Conservation (phyloP, 2,888 invertebrate genomes). For the Polietes domitor region DNA sequence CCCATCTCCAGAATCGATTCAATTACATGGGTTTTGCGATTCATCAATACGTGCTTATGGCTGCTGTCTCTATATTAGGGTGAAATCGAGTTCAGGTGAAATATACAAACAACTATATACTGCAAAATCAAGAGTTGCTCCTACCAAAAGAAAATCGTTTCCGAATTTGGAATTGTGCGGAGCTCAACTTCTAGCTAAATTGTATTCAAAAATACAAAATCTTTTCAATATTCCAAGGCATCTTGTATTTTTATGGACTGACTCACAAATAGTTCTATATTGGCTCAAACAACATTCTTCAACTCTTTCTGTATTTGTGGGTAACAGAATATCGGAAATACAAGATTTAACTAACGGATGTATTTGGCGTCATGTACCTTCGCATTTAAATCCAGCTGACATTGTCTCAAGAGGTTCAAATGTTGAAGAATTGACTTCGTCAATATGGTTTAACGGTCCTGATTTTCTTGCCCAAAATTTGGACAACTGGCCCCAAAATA, state of each 20-base stretch:
- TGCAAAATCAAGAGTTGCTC: slow-evolving; percentile 49
- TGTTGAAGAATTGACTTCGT: slow-evolving; percentile 42
- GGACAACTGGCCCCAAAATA: slow-evolving; percentile 17
- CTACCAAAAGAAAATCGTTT: slow-evolving; percentile 54
- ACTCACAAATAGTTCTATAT: slow-evolving; percentile 63
- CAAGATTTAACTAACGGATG: slow-evolving; percentile 20
- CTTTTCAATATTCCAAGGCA: background rate
- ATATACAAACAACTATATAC: slow-evolving; percentile 20
- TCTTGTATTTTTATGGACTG: slow-evolving; percentile 48
- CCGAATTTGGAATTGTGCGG: slow-evolving; percentile 58
- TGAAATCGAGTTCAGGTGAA: background rate
- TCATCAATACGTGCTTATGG: slow-evolving; percentile 44
- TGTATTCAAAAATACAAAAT: slow-evolving; percentile 17
- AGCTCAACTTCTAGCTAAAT: slow-evolving; percentile 40
- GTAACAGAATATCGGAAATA: slow-evolving; percentile 56
- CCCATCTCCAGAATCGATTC: slow-evolving; percentile 14
- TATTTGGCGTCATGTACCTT: slow-evolving; percentile 61
- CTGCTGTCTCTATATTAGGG: slow-evolving; percentile 44
- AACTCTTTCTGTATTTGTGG: slow-evolving; percentile 60
- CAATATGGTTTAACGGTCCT: slow-evolving; percentile 55
- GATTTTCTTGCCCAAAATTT: slow-evolving; percentile 31
- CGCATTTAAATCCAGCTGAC: slow-evolving; percentile 57
- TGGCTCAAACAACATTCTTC: slow-evolving; percentile 64
- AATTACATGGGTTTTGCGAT: slow-evolving; percentile 52
- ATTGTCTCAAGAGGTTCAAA: slow-evolving; percentile 54